Conservation (phyloP, 2,888 invertebrate genomes). For the Epistrophella euchroma region DNA sequence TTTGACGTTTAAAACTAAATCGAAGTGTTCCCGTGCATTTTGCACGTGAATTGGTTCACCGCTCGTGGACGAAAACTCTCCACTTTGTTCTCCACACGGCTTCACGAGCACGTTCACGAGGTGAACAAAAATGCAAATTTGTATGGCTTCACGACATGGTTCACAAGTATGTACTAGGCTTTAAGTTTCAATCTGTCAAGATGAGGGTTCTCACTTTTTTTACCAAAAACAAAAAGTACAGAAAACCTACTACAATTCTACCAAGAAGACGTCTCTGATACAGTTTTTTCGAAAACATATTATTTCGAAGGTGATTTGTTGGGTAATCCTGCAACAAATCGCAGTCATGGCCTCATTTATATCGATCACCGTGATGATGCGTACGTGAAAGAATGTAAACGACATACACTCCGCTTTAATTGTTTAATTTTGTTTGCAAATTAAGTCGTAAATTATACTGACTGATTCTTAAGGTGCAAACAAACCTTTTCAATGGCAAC, state of each 20-base stretch:
- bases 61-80: no score
- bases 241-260: background rate
- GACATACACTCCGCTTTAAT: conserved; percentile 18
- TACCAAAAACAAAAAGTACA: rapidly evolving
- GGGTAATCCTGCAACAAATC: conserved; percentile 37
- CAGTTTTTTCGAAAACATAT: no score
- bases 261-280: no score
- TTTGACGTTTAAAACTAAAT: no score
- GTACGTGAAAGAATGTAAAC: conserved; percentile 53
- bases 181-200: no score
- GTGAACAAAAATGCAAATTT: no score
- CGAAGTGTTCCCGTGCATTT: no score
- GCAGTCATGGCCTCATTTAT: conserved; percentile 42
- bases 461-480: conserved; percentile 18
- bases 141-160: no score
- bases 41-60: no score
- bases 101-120: no score
- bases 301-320: background rate
- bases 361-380: conserved; percentile 7
- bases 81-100: no score
- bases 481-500: conserved; percentile 4
- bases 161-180: no score
- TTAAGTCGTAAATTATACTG: conserved; percentile 27
- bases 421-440: conserved; percentile 15
- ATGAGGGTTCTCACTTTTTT: background rate